These are phyloP conservation scores for Gallinago nigripennis DNA, from an alignment of 2,797 vertebrate species.

Conservation along the genomic window DNA sequence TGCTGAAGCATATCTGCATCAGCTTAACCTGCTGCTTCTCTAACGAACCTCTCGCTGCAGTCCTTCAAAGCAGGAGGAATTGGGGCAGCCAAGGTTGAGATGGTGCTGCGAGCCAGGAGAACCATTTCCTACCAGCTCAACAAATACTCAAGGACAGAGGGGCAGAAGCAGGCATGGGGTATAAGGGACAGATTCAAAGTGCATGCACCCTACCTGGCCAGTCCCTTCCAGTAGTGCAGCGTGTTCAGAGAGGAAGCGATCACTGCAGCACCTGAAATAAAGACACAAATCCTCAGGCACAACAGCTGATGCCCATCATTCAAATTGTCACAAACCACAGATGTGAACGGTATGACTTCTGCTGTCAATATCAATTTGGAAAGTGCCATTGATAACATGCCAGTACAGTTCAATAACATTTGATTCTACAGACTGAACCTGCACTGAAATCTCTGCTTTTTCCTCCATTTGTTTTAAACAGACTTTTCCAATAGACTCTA, in stretches of 20 bases:
- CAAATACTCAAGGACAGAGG: background rate
- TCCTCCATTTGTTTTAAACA: background rate
- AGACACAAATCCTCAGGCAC: background rate
- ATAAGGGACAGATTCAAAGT: background rate
- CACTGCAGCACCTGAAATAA: background rate
- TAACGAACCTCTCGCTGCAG: background rate
- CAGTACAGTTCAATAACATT: background rate
- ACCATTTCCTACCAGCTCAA: background rate
- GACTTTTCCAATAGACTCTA: background rate
- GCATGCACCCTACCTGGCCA: background rate
- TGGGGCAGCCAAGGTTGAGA: background rate
- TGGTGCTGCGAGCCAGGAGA: background rate
- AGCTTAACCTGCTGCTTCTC: background rate
- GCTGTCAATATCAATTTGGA: background rate
- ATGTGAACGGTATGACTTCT: background rate
- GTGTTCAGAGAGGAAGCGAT: rapidly evolving
- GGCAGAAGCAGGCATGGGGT: background rate
- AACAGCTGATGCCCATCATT: background rate
- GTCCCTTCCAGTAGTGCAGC: rapidly evolving
- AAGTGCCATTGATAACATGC: background rate
- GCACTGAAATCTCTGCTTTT: background rate
- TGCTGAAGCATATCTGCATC: background rate
- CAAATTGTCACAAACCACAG: background rate
- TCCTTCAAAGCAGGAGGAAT: background rate
- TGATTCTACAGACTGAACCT: background rate